Base-by-base conservation (phyloP, 2,797 vertebrate species). In the Psittacula echo region DNA sequence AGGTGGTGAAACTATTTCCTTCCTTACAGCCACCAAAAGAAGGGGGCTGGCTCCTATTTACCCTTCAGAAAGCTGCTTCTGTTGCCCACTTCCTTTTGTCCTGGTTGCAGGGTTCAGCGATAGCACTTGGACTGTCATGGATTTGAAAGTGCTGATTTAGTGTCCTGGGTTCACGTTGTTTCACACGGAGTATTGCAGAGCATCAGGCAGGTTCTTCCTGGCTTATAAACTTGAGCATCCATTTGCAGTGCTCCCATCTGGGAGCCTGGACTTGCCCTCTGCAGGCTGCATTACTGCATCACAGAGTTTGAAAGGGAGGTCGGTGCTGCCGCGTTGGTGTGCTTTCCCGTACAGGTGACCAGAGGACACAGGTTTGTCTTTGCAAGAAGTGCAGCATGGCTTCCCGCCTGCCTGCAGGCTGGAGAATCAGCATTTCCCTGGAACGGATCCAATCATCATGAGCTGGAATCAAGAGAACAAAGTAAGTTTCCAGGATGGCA, bases 251-350 rank as follows among this genome's bases (percentile, higher is more conserved):
- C 18, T 67, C 12, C 34, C 60, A 2, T 5, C 26, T 0, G 1
- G 39, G 20, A 58, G 56, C 19, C n/a, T 7, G 0, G 0, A 2
- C 20, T 5, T 7, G 6, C 37, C 51, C 53, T 37, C 14, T 10
- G 27, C 29, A 21, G 17, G 0, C 3, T 1, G 73, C 29, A 16
- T 14, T 24, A 44, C 64, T n/a, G 60, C 50, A 3, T 5, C 1
- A 0, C 32, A 37, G 48, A 11, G 3, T n/a, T 23, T 7, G 51
- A 66, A 8, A 20, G 41, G 51, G 67, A 24, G 10, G 5, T 42
- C 0, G 0, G 5, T 5, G 20, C 15, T 39, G 26, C 48, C 2
- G 0, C 1, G 3, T 17, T 15, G 22, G 26, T 1, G 7, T 7
- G 4, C 32, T 27, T 30, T 5, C 67, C 17, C 56, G 2, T 29